A percentile compares a stretch with the other conserved stretches of the same genome.
phyloP scores from a whole-genome alignment of 2,888 invertebrate species.

The Orchestes rusci region DNA sequence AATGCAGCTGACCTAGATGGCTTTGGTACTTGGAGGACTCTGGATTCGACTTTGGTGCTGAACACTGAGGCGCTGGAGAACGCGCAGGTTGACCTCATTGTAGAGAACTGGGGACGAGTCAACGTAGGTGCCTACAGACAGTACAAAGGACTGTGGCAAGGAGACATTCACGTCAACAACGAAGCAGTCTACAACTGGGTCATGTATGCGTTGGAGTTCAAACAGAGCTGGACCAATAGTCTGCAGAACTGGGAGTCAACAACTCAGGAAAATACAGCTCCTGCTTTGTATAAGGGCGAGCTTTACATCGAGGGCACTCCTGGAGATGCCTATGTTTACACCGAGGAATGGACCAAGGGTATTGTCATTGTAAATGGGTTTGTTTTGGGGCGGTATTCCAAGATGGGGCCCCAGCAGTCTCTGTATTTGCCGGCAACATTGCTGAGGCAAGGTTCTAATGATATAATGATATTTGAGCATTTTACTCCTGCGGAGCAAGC shows the following conservation, averaged over 20 bases:
- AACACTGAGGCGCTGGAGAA: slow-evolving; percentile 23
- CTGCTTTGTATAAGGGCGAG: slow-evolving; percentile 50
- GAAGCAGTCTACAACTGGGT: slow-evolving; percentile 41
- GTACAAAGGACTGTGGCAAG: slow-evolving; percentile 42
- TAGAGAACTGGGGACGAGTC: slow-evolving; percentile 77
- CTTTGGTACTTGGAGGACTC: slow-evolving; percentile 43
- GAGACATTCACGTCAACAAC: slow-evolving; percentile 43
- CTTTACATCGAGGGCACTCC: slow-evolving; percentile 44
- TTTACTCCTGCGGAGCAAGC: slow-evolving; percentile 31
- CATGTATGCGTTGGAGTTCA: slow-evolving; percentile 47
- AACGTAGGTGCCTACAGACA: slow-evolving; percentile 31
- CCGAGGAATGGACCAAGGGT: slow-evolving; percentile 81
- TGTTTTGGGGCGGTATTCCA: slow-evolving; percentile 76
- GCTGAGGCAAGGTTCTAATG: slow-evolving; percentile 49
- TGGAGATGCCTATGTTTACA: slow-evolving; percentile 72
- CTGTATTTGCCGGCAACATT: slow-evolving; percentile 76
- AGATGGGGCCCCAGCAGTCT: slow-evolving; percentile 73
- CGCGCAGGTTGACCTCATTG: slow-evolving; percentile 42
- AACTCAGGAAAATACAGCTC: slow-evolving; percentile 39
- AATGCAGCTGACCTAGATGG: slow-evolving; percentile 35
- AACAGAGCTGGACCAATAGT: slow-evolving; percentile 39
- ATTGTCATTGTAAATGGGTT: slow-evolving; percentile 77
- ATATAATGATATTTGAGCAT: slow-evolving; percentile 41
- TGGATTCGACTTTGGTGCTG: slow-evolving; percentile 36
- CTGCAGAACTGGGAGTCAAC: slow-evolving; percentile 43